phyloP scores from a whole-genome alignment of 2,888 invertebrate genomes.

The Meliscaeva auricollis region DNA sequence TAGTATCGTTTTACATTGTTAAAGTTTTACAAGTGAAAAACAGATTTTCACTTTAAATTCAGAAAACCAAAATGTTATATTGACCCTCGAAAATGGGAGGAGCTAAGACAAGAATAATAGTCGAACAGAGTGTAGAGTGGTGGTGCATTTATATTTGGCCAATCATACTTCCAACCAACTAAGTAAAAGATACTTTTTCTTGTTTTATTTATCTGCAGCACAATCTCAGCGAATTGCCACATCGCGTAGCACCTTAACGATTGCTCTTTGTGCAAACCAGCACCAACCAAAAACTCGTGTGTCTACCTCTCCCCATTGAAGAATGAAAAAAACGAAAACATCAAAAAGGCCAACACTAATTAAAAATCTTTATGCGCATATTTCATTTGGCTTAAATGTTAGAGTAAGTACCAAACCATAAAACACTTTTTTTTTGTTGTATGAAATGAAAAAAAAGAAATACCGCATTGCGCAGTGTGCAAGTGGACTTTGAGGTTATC shows the following conservation, averaged over 20 bases:
- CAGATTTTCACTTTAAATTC: background rate
- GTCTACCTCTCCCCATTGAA: background rate
- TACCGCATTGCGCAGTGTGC: conserved; percentile 65
- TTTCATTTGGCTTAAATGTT: conserved; percentile 71
- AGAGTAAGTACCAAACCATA: conserved; percentile 68
- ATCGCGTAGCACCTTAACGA: conserved; percentile 48
- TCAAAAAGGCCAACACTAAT: conserved; percentile 35
- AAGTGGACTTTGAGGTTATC: conserved; percentile 55
- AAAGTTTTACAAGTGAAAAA: conserved; percentile 25
- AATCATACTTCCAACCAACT: conserved; percentile 13
- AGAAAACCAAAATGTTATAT: background rate
- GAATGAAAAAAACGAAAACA: conserved; percentile 34
- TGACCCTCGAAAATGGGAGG: conserved; percentile 26
- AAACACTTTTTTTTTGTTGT: conserved; percentile 47
- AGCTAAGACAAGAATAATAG: background rate
- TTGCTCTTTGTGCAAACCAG: conserved; percentile 15
- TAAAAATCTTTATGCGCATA: conserved; percentile 61
- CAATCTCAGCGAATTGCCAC: conserved; percentile 65
- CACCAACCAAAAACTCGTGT: conserved; percentile 41
- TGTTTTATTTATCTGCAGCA: conserved; percentile 55
- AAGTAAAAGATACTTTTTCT: conserved; percentile 50
- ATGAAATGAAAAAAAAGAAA: background rate
- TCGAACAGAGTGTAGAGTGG: background rate
- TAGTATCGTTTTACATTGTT: conserved; percentile 59
- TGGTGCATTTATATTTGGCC: conserved; percentile 27